These are phyloP conservation scores for Sebastiscus tertius DNA, from an alignment of 2,797 vertebrate species.

Conservation along the genomic window DNA sequence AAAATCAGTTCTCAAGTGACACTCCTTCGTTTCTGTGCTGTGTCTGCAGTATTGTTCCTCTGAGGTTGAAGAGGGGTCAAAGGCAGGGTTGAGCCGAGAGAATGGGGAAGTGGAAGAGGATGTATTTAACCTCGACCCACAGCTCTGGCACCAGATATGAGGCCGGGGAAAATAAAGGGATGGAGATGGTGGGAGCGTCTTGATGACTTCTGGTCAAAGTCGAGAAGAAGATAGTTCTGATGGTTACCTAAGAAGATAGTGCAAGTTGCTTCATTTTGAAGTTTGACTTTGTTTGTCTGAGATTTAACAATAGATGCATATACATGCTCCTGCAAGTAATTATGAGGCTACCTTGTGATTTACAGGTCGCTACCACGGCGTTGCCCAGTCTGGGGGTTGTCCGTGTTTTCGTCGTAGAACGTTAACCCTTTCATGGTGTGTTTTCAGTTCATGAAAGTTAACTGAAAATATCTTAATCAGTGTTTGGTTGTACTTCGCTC, in stretches of 20 bases:
- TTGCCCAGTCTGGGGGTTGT: no score
- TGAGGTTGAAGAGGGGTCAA: constrained; percentile 39
- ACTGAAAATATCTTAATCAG: no score
- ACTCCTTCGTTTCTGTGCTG: constrained; percentile 11
- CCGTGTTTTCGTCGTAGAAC: no score
- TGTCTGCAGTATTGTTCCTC: neutral
- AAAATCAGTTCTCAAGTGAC: neutral
- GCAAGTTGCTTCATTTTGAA: no score
- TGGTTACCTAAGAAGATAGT: neutral
- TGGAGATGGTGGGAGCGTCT: neutral
- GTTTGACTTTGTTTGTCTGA: no score
- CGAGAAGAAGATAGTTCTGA: neutral
- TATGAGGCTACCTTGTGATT: no score
- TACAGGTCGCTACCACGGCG: no score
- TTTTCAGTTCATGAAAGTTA: no score
- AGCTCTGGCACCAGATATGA: constrained; percentile 1
- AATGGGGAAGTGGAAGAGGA: constrained; percentile 63
- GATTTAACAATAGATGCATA: no score
- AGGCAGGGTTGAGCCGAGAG: constrained; percentile 15
- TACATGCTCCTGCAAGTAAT: no score
- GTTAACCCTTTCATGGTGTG: no score
- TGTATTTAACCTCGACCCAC: constrained; percentile 29
- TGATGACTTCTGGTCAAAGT: neutral
- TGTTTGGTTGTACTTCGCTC: no score
- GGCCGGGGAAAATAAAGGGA: neutral